These are phyloP conservation scores for Zoanthus gigantus DNA, from an alignment of 92 coral and sea anemone genomes.

Conservation along the genomic window DNA sequence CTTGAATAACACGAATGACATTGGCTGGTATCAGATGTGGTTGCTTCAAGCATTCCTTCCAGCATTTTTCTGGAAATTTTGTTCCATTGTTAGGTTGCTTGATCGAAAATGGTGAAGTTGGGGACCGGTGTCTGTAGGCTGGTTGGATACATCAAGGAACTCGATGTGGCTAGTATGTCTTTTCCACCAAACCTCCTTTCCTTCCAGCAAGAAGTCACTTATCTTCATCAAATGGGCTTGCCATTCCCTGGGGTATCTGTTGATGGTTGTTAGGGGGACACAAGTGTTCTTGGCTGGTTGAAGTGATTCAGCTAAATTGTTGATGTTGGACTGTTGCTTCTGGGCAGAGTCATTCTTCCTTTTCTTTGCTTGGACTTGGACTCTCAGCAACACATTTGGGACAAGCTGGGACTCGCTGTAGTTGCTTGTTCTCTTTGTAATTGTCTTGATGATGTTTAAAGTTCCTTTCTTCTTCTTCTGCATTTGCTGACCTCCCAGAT, in stretches of 20 bases:
- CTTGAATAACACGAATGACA: not conserved
- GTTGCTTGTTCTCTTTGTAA: constrained; percentile 63
- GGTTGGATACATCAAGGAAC: constrained; percentile 40
- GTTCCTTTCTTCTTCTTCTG: constrained; percentile 62
- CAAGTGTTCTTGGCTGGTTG: constrained; percentile 41
- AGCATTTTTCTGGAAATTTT: not conserved
- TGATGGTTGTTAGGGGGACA: constrained; percentile 43
- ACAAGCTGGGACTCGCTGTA: constrained; percentile 53
- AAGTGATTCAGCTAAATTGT: constrained; percentile 43
- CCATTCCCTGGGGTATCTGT: constrained; percentile 52
- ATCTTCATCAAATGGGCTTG: constrained; percentile 64
- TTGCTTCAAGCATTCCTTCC: constrained; percentile 13
- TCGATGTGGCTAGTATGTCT: not conserved
- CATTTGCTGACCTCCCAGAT: constrained; percentile 63
- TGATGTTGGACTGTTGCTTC: constrained; percentile 50
- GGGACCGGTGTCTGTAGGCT: constrained; percentile 27
- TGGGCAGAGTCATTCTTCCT: constrained; percentile 38
- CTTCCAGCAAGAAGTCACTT: constrained; percentile 44
- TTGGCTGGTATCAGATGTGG: constrained; percentile 10
- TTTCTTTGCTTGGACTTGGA: constrained; percentile 39
- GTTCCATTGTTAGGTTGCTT: constrained; percentile 20
- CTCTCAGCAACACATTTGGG: constrained; percentile 47
- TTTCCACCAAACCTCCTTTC: constrained; percentile 14
- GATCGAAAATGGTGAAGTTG: constrained; percentile 50
- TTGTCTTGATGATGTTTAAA: constrained; percentile 51